Evolutionary conservation across 2,113 vertebrate species (phyloP).

Genomic region (Melanotaenia duboulayi): DNA sequence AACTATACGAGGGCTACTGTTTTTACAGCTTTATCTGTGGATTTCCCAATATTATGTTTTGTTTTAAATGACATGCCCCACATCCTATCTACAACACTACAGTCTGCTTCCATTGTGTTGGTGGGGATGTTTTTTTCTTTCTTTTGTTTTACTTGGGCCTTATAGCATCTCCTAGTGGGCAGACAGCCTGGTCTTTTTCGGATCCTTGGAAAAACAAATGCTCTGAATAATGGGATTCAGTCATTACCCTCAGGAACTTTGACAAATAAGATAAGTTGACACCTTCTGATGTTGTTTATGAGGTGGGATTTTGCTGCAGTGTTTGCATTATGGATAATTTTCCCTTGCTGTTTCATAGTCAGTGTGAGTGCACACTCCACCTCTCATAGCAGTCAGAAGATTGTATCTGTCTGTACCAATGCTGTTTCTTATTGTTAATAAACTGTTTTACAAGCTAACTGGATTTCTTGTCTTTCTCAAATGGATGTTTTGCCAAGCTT

Average conservation of each 20-base stretch:
- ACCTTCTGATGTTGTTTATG: constrained; percentile 57
- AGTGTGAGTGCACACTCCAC: background rate
- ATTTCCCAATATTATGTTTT: constrained; percentile 21
- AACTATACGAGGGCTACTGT: background rate
- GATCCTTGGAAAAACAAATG: constrained; percentile 56
- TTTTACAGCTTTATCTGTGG: background rate
- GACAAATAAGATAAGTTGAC: constrained; percentile 55
- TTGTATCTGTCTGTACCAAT: constrained; percentile 15
- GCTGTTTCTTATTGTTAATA: constrained; percentile 6
- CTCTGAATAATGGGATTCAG: constrained; percentile 57
- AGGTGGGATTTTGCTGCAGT: constrained; percentile 47
- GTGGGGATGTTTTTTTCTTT: constrained; percentile 28
- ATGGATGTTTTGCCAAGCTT: background rate
- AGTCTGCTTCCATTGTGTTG: constrained; percentile 5
- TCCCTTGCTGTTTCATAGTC: constrained; percentile 36
- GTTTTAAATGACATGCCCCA: background rate
- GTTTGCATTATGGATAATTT: constrained; percentile 49
- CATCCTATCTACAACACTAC: constrained; percentile 5
- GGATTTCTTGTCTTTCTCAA: constrained; percentile 7
- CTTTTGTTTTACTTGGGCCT: constrained; percentile 58
- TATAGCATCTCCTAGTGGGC: constrained; percentile 77
- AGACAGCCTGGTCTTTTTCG: constrained; percentile 43
- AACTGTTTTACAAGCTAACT: constrained; percentile 29
- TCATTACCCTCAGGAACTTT: constrained; percentile 53
- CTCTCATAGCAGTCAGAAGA: constrained; percentile 26